These are phyloP conservation scores for Dendrocopos noguchii DNA, from an alignment of 2,113 vertebrate species.

Conservation along the genomic window DNA sequence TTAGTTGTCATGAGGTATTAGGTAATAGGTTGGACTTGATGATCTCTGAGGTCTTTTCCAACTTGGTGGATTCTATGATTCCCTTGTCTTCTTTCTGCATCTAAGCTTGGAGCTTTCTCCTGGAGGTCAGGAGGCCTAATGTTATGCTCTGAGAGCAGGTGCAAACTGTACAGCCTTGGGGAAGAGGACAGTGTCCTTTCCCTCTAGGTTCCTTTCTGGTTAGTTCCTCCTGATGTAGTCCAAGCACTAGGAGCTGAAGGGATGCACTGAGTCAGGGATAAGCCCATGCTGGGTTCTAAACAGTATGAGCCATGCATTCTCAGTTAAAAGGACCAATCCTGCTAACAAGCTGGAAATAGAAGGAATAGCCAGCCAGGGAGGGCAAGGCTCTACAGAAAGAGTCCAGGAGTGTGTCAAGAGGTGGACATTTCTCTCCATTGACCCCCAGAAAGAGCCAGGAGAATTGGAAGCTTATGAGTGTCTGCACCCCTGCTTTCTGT, in stretches of 20 bases:
- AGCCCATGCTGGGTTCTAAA: accelerated
- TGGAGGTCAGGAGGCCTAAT: background rate
- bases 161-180: background rate
- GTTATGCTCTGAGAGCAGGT: accelerated
- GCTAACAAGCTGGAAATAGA: background rate
- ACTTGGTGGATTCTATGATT: too few species aligned
- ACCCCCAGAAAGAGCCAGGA: background rate
- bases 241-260: background rate
- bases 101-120: background rate
- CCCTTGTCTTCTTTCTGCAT: background rate
- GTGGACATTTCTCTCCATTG: accelerated
- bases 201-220: background rate
- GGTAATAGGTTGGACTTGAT: too few species aligned
- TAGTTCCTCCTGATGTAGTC: background rate
- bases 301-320: background rate
- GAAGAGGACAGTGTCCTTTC: background rate
- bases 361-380: background rate
- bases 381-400: background rate
- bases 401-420: background rate
- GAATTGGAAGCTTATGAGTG: accelerated
- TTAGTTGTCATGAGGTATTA: too few species aligned
- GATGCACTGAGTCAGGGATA: background rate
- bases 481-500: background rate
- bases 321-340: background rate
- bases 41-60: too few species aligned